Evolutionary conservation across 2,888 invertebrate species (phyloP).

Genomic region (Thelaira solivaga): DNA sequence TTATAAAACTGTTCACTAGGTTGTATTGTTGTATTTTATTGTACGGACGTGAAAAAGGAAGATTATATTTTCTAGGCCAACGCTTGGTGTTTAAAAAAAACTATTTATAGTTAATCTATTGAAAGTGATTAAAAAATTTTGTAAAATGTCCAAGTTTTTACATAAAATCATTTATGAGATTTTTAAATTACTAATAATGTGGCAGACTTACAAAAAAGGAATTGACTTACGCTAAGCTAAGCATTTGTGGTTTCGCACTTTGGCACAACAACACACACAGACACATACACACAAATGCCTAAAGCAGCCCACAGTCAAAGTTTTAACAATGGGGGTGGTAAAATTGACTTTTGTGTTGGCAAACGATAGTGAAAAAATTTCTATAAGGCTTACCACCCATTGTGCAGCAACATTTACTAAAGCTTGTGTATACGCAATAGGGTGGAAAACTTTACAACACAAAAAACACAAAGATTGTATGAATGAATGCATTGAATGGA

Average conservation of each 20-base stretch:
- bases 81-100: too few relatives aligned
- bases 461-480: slow-evolving; percentile 63
- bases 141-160: slow-evolving; percentile 11
- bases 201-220: slow-evolving; percentile 54
- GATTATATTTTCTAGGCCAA: too few relatives aligned
- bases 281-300: slow-evolving; percentile 58
- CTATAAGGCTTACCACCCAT: slow-evolving; percentile 49
- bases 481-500: too few relatives aligned
- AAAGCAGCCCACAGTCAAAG: too few relatives aligned
- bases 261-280: slow-evolving; percentile 65
- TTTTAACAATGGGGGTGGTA: slow-evolving; percentile 51
- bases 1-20: too few relatives aligned
- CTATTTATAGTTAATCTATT: too few relatives aligned
- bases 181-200: slow-evolving; percentile 30
- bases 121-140: slow-evolving; percentile 1
- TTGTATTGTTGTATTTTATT: too few relatives aligned
- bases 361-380: background rate
- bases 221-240: slow-evolving; percentile 74
- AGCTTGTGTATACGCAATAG: slow-evolving; percentile 73
- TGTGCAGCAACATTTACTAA: slow-evolving; percentile 27
- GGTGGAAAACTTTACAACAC: slow-evolving; percentile 71
- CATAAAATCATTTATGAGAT: slow-evolving; percentile 52
- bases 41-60: too few relatives aligned
- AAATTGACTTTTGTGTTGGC: slow-evolving; percentile 24
- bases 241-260: slow-evolving; percentile 76